Evolutionary conservation across 1,140 invertebrate genomes (phyloP), one percentile per base, ranked within the genome.

Genomic region (Proctacanthus coquilletti): DNA sequence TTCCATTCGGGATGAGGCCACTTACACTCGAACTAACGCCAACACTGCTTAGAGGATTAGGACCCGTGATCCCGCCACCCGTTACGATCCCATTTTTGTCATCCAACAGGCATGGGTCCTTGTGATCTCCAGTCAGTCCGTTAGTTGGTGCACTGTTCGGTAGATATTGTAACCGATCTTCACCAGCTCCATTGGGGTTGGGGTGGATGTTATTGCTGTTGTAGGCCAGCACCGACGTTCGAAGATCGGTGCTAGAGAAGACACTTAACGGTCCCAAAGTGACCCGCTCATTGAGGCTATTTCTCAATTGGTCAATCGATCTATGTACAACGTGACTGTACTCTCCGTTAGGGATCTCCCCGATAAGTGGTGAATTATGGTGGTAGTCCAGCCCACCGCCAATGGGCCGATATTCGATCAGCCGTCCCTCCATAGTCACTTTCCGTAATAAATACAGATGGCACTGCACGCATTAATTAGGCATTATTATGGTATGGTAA

Each of bases 291-390:
- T 72, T 70, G 46, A 74, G 63, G 11, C 69, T 72, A 36, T 58
- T 58, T 39, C 74, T 59, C 39, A 77, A 51, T 48, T 74, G 74
- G 46, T 77, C 74, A 50, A 77, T 75, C 48, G 73, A 75, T 41
- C 73, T 61, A 52, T 77, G 73, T 44, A 76, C 72, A 41, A 75
- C 72, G 47, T 75, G 71, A 14, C 68, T 67, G 45, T 71, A 72
- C 8, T 60, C 56, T 15, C 72, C 71, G 9, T 56, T 59, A 11
- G 69, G 70, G 45, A 72, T 71, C 52, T 72, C 70, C 0, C 69
- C 70, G 60, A 71, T 71, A 2, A 72, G 49, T 3, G 70, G 70
- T 6, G 70, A 72, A 33, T 56, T 59, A 49, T 71, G 70, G 50
- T 72, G 69, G 53, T 72, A 71, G 45, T 71, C 69, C 19, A 71